Base-by-base conservation (phyloP, 2,888 invertebrate genomes). In the Caenorhabditis parvicauda region DNA sequence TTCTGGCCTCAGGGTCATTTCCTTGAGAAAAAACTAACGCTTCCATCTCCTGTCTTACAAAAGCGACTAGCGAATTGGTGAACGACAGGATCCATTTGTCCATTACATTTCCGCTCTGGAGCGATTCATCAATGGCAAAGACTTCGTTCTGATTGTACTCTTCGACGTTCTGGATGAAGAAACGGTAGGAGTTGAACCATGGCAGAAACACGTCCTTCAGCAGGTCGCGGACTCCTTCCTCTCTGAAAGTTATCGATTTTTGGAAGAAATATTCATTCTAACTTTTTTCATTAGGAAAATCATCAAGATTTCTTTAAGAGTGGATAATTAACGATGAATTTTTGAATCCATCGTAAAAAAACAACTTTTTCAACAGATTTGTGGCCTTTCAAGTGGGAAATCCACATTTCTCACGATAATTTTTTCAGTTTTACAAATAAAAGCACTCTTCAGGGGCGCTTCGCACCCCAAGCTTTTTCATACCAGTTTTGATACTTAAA, bases 171-270 rank as follows among this genome's bases (percentile, higher is more conserved):
- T 96, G 95, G 82, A 93, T 87, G 37, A 98, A 85, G 82, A 98
- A 96, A 67, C 96, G 80, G 78, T 84, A 86, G 24, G 86, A 86
- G 77, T 87, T 86, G 78, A 84, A 86, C 96, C 96, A 98, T 0
- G 98, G 98, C 54, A 98, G 83, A 80, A 99, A 92, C 0, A 96
- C 93, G 81, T 98, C 96, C 83, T 96, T 98, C 51, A 96, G 87
- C 2, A 98, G 87, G 82, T 96, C 94, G 52, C 90, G 86, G 0
- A 98, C 96, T 25, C 96, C 98, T 77, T 94, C 92, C 82, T 98
- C 95, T 83, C 94, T 93, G 59, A 66, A 71, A 53, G 37, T 25
- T 5, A 21, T n/a, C n/a, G n/a, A n/a, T n/a, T 32, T 32, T 32
- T 12, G 35, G 9, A 9, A 32, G 9, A 32, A 12, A 12, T 32